Evolutionary conservation across 2,113 vertebrate genomes (phyloP).

Genomic region (Rhegmatorhina hoffmannsi): DNA sequence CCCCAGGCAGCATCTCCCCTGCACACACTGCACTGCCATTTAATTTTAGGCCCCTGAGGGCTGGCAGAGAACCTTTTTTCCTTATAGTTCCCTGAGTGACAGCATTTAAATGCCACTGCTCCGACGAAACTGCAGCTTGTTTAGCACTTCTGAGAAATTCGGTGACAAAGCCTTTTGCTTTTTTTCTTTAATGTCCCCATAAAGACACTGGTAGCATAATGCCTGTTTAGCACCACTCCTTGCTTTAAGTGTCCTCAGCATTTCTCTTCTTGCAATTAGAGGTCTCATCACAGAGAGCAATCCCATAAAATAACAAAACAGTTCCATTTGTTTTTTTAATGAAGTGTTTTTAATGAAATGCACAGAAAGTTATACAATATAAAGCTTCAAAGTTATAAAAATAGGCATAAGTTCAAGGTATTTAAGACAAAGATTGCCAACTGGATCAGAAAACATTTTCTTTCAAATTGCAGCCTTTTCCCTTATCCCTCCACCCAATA

Average conservation of each 20-base stretch:
- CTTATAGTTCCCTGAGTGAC: not conserved
- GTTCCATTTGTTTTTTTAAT: not conserved
- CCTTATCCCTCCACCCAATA: not conserved
- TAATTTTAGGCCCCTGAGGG: not conserved
- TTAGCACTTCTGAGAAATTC: not conserved
- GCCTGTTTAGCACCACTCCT: not conserved
- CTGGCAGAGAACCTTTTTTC: not conserved
- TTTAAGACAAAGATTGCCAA: not conserved
- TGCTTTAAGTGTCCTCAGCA: not conserved
- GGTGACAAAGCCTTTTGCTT: not conserved
- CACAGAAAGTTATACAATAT: not conserved
- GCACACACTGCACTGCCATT: accelerated
- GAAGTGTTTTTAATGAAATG: not conserved
- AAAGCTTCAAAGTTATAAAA: not conserved
- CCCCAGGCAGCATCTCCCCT: not conserved
- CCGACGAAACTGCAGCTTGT: not conserved
- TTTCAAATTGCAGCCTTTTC: not conserved
- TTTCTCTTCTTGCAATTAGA: not conserved
- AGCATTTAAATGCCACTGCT: not conserved
- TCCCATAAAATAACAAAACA: not conserved
- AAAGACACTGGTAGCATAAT: not conserved
- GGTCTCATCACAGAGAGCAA: not conserved
- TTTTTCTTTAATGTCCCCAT: not conserved
- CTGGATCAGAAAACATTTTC: not conserved
- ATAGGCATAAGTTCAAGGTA: not conserved